Evolutionary conservation across 2,888 invertebrate species (phyloP).

Genomic region (Lathronympha strigana): DNA sequence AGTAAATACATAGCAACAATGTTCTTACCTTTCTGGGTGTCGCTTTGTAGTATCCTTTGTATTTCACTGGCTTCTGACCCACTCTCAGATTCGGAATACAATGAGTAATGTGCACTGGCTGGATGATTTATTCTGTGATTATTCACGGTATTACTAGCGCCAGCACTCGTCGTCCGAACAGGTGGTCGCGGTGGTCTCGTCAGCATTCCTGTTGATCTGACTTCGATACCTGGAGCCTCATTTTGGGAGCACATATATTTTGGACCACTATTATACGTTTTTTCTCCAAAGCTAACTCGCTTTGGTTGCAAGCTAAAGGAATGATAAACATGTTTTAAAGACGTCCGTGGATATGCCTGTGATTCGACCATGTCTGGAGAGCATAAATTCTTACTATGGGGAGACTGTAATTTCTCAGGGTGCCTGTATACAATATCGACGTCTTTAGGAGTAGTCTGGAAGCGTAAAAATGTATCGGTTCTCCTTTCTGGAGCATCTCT

Average conservation of each 20-base stretch:
- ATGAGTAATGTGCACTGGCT: conserved; percentile 52
- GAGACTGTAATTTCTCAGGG: conserved; percentile 58
- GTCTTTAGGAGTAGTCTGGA: conserved; percentile 51
- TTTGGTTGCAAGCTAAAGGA: conserved; percentile 55
- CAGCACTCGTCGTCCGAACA: conserved; percentile 69
- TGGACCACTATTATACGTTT: conserved; percentile 14
- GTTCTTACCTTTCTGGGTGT: conserved; percentile 52
- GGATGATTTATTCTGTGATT: conserved; percentile 53
- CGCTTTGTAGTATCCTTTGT: conserved; percentile 84
- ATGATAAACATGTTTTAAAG: conserved; percentile 51
- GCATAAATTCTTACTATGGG: conserved; percentile 48
- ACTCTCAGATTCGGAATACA: conserved; percentile 86
- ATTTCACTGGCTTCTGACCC: conserved; percentile 90
- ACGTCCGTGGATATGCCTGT: conserved; percentile 55
- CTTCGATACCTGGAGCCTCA: conserved; percentile 44
- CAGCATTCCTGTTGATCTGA: conserved; percentile 43
- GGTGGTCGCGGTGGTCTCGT: conserved; percentile 68
- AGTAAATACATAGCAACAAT: conserved; percentile 2
- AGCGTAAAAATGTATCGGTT: conserved; percentile 67
- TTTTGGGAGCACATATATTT: background rate
- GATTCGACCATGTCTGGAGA: conserved; percentile 49
- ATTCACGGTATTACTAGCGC: conserved; percentile 50
- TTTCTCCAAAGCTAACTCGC: conserved; percentile 67
- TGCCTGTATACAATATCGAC: conserved; percentile 65
- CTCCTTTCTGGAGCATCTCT: conserved; percentile 69